Conservation (phyloP, 2,797 vertebrate species). For the Coccyzus lansbergi region DNA sequence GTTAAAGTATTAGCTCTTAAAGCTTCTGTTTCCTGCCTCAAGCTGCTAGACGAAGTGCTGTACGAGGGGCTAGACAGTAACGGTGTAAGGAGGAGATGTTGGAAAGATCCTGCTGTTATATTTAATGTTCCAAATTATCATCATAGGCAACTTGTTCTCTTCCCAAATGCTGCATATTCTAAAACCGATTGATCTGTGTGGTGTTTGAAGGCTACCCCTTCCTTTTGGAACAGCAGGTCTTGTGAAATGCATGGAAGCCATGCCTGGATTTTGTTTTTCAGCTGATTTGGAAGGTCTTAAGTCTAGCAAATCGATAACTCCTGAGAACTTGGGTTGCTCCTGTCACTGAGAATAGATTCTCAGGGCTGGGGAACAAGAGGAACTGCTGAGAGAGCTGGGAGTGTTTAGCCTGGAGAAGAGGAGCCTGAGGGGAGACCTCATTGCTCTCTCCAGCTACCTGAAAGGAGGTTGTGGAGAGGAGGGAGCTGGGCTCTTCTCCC, state of each 20-base stretch:
- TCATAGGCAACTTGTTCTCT: neutral
- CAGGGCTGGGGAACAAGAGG: no score
- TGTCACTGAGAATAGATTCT: neutral
- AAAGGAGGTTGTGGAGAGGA: no score
- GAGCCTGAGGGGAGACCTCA: no score
- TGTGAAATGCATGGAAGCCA: fast-evolving
- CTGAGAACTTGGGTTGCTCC: neutral
- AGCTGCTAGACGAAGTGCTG: neutral
- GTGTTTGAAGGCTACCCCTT: neutral
- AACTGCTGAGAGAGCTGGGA: no score
- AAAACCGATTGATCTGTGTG: fast-evolving
- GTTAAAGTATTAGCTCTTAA: no score
- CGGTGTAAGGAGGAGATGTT: neutral
- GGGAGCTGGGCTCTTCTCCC: no score
- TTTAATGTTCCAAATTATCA: neutral
- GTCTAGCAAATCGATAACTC: neutral
- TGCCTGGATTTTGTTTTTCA: neutral
- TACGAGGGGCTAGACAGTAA: neutral
- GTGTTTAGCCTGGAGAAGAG: no score
- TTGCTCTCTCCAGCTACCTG: no score
- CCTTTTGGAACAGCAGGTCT: neutral
- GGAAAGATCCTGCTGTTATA: neutral
- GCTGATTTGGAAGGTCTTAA: neutral
- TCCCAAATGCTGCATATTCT: neutral
- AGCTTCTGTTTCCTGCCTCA: neutral